phyloP scores from a whole-genome alignment of 2,888 invertebrate species.

The Eupithecia pulchellata region DNA sequence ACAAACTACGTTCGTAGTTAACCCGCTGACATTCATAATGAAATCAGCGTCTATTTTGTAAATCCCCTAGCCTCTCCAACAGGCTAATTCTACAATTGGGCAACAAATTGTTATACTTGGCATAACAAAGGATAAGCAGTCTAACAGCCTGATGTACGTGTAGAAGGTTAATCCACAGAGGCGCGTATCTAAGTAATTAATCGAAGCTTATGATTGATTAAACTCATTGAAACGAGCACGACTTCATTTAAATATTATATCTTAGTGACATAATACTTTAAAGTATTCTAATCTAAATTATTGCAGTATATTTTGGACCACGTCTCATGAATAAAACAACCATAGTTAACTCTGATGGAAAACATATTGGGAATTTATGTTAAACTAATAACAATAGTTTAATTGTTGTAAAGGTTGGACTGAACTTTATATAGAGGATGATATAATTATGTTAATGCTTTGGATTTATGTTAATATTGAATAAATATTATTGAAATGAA shows the following conservation, averaged over 20 bases:
- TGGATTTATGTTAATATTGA: conserved; percentile 40
- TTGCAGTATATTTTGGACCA: conserved; percentile 78
- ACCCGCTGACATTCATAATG: no score
- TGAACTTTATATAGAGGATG: conserved; percentile 46
- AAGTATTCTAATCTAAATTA: conserved; percentile 81
- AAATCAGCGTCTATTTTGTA: no score
- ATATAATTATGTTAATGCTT: conserved; percentile 41
- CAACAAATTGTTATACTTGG: background rate
- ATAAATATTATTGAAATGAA: conserved; percentile 16
- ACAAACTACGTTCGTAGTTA: no score
- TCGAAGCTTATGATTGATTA: conserved; percentile 84
- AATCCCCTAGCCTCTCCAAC: no score
- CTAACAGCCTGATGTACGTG: background rate
- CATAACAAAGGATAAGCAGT: background rate
- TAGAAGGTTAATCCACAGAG: conserved; percentile 53
- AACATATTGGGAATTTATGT: conserved; percentile 73
- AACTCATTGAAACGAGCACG: conserved; percentile 81
- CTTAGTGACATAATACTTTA: conserved; percentile 81
- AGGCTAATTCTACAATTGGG: no score
- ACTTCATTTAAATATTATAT: conserved; percentile 83
- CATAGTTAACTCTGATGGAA: conserved; percentile 65
- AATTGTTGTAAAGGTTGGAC: conserved; percentile 64
- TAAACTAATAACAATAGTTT: conserved; percentile 71
- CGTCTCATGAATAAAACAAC: conserved; percentile 76
- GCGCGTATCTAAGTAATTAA: conserved; percentile 83